phyloP scores from a whole-genome alignment of 1,140 invertebrate species.

The Caenorhabditis inopinata region DNA sequence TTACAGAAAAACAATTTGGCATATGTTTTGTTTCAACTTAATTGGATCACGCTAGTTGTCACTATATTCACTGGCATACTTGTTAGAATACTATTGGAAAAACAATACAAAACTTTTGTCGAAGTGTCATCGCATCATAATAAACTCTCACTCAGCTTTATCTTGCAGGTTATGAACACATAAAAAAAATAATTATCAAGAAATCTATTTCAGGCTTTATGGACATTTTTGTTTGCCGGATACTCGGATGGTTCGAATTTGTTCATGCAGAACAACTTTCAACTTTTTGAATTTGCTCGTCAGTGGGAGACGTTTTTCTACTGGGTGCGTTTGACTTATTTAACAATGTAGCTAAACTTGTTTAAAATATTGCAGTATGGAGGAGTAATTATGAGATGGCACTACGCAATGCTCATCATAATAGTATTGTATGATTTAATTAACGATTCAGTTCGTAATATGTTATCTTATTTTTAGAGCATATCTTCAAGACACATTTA shows the following conservation, averaged over 20 bases:
- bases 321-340: neutral
- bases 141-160: neutral
- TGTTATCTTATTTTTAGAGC: neutral
- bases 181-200: neutral
- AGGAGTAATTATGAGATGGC: neutral
- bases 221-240: neutral
- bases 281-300: neutral
- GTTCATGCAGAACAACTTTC: neutral
- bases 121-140: neutral
- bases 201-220: neutral
- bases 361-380: neutral
- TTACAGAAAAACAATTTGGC: neutral
- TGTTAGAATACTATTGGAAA: neutral
- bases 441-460: neutral
- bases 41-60: neutral
- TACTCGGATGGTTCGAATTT: neutral
- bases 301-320: neutral
- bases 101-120: neutral
- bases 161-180: neutral
- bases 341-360: neutral
- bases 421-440: neutral
- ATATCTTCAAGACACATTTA: neutral
- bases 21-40: neutral
- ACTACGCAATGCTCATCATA: neutral
- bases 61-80: neutral